Evolutionary conservation across 2,113 vertebrate species (phyloP), one percentile per base, ranked within the genome.

Genomic region (Cheirogaleus medius): DNA sequence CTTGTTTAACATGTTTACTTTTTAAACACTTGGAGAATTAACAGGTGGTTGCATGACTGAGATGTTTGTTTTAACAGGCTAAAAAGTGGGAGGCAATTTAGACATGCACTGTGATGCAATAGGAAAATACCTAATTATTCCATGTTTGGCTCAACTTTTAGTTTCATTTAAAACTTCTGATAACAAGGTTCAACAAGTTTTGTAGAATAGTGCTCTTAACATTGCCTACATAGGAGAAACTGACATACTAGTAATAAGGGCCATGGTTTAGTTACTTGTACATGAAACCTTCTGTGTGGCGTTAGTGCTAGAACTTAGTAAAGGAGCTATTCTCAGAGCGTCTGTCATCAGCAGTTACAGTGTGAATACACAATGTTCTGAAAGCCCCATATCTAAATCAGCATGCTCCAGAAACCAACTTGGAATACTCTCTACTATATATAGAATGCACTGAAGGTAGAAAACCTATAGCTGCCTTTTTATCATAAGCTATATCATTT

Each of bases 81-180:
- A 92, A 96, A 93, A 96, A 95, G 69, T 52, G 69, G 91, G 96
- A 97, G 96, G 91, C 95, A 77, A 90, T 94, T 97, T 95, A 92
- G 82, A 92, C 91, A 58, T 63, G 47, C 13, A 29, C 47, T 85
- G 8, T 95, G 96, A 97, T 91, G 93, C 96, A 97, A 95, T 91
- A 97, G 96, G 96, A 97, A 97, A 97, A 97, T 96, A 85, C 84
- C 95, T 87, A 96, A 97, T 96, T 96, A 95, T 87, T 97, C 95
- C 81, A 39, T 82, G 87, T 93, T 94, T 76, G 96, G 93, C 97
- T 95, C 96, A 60, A 80, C 83, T 52, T 95, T 96, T 81, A 58
- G 64, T 92, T 94, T 98, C 96, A 90, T 93, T 95, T 97, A 94
- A 97, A 93, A 92, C n/a, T 83, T 66, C 81, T 81, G 85, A 89